These are phyloP conservation scores for Bujurquina vittata DNA, from an alignment of 2,113 vertebrate genomes.

Conservation along the genomic window DNA sequence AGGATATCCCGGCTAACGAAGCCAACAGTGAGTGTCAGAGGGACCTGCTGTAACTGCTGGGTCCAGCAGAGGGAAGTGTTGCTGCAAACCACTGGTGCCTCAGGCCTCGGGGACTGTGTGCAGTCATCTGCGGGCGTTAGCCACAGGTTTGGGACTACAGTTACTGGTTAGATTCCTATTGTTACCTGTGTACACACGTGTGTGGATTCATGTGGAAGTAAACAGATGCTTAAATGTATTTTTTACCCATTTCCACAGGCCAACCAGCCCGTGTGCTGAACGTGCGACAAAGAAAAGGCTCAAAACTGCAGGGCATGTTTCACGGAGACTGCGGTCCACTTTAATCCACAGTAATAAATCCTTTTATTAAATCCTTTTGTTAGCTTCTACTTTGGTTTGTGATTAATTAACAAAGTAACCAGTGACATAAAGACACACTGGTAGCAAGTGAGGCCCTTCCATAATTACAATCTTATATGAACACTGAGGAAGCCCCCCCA, in stretches of 20 bases:
- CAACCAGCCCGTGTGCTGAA: no score
- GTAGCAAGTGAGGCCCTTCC: accelerated
- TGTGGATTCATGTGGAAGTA: background rate
- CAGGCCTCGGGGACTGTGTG: accelerated
- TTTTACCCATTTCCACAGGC: no score
- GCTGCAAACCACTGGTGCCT: accelerated
- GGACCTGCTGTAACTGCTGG: background rate
- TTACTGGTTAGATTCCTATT: background rate
- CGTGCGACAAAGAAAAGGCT: no score
- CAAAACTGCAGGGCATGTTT: no score
- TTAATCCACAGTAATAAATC: background rate
- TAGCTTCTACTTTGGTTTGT: no score
- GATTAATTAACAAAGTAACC: no score
- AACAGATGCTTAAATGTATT: background rate
- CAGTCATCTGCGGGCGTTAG: accelerated
- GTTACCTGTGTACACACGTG: background rate
- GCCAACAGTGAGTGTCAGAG: accelerated
- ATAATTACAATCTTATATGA: accelerated
- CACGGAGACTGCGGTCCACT: no score
- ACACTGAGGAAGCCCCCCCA: no score
- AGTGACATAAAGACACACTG: background rate
- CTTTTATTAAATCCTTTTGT: background rate
- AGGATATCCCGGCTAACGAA: background rate
- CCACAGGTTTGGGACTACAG: background rate
- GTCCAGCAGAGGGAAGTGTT: background rate